phyloP scores from a whole-genome alignment of 2,888 invertebrate genomes.

The Mactromeris polynyma region DNA sequence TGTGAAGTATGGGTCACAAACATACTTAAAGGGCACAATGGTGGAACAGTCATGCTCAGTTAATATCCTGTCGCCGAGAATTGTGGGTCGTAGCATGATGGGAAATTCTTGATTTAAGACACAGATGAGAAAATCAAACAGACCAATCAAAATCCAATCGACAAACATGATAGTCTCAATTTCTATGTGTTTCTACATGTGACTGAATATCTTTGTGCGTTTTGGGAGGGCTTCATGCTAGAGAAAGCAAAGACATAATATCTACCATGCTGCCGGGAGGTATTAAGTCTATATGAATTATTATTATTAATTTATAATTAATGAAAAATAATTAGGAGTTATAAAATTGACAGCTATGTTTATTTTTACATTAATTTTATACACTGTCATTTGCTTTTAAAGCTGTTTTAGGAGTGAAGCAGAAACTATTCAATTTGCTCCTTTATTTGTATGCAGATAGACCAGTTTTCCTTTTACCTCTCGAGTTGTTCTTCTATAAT shows the following conservation, averaged over 20 bases:
- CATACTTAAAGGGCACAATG: constrained; percentile 64
- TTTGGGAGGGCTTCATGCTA: neutral
- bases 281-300: neutral
- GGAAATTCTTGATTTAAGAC: neutral
- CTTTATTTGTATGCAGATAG: too few species aligned
- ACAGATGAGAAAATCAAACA: constrained; percentile 12
- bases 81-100: constrained; percentile 53
- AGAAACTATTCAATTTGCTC: too few species aligned
- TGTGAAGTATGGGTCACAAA: constrained; percentile 63
- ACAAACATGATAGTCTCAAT: neutral
- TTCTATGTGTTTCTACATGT: neutral
- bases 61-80: constrained; percentile 67
- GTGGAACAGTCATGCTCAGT: constrained; percentile 70
- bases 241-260: neutral
- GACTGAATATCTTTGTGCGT: neutral
- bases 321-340: neutral
- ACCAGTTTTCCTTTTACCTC: too few species aligned
- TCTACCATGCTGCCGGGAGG: neutral
- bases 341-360: neutral
- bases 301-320: neutral
- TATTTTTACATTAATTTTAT: neutral
- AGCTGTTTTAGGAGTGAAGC: neutral
- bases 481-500: neutral
- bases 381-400: neutral
- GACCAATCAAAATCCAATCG: constrained; percentile 15